Percentiles rank a stretch among this genome's conserved stretches.
Conservation (phyloP, 2,888 invertebrate species). For the Scaptomyza parva region DNA sequence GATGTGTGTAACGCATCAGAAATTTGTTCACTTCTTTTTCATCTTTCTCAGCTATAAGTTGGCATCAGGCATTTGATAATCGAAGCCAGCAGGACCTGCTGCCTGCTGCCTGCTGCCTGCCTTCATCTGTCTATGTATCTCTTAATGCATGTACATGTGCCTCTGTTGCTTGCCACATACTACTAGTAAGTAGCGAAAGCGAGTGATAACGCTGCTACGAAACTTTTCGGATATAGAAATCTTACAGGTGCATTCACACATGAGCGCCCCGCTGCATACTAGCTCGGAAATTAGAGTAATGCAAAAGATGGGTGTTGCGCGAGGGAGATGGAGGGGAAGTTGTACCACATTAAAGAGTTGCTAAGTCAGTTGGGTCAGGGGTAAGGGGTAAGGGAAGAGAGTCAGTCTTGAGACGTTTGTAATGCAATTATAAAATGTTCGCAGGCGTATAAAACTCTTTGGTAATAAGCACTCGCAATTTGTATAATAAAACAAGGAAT, state of each 20-base stretch:
- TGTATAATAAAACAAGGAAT: conserved; percentile 52
- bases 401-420: conserved; percentile 40
- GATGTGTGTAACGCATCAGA: conserved; percentile 8
- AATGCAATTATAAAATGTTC: conserved; percentile 74
- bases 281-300: conserved; percentile 61
- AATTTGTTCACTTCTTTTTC: conserved; percentile 28
- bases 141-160: not conserved
- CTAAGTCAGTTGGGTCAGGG: not conserved
- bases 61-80: conserved; percentile 72
- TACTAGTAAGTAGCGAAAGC: conserved; percentile 9
- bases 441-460: conserved; percentile 52
- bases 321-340: too few relatives aligned
- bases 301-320: conserved; percentile 18
- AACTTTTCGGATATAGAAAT: conserved; percentile 65
- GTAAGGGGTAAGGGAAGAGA: not conserved
- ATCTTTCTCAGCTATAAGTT: conserved; percentile 43
- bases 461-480: conserved; percentile 74
- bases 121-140: not conserved
- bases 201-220: conserved; percentile 55
- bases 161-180: conserved; percentile 12
- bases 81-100: conserved; percentile 43
- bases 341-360: not conserved
- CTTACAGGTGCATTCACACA: conserved; percentile 76
- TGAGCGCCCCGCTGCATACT: conserved; percentile 57
- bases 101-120: not conserved